Evolutionary conservation across 1,140 invertebrate genomes (phyloP), one percentile per base, ranked within the genome.

Genomic region (Papilio dardanus): DNA sequence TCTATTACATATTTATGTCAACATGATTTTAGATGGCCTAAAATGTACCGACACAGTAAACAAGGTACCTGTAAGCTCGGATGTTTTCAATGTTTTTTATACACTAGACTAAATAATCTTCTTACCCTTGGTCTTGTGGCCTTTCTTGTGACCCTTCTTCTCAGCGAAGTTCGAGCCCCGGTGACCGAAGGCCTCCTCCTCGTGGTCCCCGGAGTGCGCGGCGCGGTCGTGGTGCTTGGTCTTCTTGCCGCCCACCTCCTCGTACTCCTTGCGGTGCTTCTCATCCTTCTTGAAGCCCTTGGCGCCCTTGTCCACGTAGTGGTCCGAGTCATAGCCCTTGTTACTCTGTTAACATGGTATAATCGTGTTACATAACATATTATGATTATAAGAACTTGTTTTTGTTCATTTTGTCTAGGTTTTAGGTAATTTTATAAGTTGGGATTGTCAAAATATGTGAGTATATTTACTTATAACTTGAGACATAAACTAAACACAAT

Each of bases 121-220:
- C 79, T 78, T 76, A 93, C 93, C 93, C 86, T 94, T 94, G 6
- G 94, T 95, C 77, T 96, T 95, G 76, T 95, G 94, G 16, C 95
- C 95, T 77, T 95, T 95, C 78, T 95, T 95, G 75, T 94, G 94
- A 2, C 92, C 94, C 76, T 95, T 95, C 79, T 95, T 94, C 78
- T 94, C 94, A 16, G 92, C 93, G 73, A 95, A 94, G 71, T 94
- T 94, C 0, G 91, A 91, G 8, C 89, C 94, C 77, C 93, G 90
- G 3, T 93, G 88, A 0, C 93, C 94, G 30, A 94, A 89, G 0
- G 92, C 93, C 31, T 92, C 89, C 24, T 94, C 92, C 24, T 94
- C 90, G 21, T 93, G 93, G n/a, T 91, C 85, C 0, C 90, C 92
- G 74, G 93, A 93, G 54, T 94, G 90, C 3, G 83, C 86, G n/a